These are phyloP conservation scores for Xestia c-nigrum DNA, from an alignment of 2,888 invertebrate genomes.

Conservation along the genomic window DNA sequence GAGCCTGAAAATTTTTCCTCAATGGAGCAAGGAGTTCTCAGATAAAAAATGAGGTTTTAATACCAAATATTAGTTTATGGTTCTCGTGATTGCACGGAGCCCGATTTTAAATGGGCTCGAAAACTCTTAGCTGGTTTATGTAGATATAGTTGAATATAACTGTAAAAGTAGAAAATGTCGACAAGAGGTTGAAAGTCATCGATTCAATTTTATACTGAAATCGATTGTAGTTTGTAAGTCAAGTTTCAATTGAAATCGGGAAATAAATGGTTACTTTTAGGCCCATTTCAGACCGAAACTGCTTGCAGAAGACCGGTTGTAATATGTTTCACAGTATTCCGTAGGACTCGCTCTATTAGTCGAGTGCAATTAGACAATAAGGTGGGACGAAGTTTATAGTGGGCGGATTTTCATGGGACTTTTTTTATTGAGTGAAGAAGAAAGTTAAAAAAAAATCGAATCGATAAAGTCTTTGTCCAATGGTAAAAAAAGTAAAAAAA, in stretches of 20 bases:
- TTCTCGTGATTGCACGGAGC: conserved; percentile 1
- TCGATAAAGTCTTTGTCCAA: too few species aligned
- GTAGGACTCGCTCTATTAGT: not conserved
- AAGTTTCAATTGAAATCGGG: not conserved
- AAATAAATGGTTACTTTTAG: not conserved
- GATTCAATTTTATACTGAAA: not conserved
- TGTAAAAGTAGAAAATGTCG: not conserved
- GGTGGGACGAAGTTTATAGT: too few species aligned
- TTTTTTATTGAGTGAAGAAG: too few species aligned
- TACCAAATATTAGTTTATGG: conserved; percentile 14
- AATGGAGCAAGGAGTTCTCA: conserved; percentile 68
- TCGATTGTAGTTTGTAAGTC: not conserved
- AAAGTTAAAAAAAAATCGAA: too few species aligned
- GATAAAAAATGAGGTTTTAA: conserved; percentile 34
- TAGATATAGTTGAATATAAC: conserved; percentile 10
- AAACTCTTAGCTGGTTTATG: conserved; percentile 16
- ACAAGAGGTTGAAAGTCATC: not conserved
- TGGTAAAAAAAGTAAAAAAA: too few species aligned
- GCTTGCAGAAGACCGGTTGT: not conserved
- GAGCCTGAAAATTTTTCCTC: conserved; percentile 66
- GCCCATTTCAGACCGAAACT: not conserved
- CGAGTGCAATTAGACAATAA: too few species aligned
- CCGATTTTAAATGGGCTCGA: conserved; percentile 25
- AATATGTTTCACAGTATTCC: not conserved
- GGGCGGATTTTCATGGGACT: too few species aligned